Conservation (phyloP, 2,113 vertebrate species). For the Oxyruncus cristatus region DNA sequence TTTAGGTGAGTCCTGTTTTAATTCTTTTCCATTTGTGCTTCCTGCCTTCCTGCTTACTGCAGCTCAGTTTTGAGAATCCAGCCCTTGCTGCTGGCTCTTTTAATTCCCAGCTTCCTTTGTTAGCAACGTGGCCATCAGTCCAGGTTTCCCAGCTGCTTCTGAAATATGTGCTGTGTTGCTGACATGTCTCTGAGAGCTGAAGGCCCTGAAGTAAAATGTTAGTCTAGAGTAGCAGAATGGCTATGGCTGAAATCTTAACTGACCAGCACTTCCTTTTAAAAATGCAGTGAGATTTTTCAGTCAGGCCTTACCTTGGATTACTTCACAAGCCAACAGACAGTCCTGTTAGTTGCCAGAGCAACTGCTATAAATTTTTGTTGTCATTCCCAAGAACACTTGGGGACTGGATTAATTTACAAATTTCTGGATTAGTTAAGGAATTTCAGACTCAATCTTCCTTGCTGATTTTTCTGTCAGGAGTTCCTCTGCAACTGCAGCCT, state of each 20-base stretch:
- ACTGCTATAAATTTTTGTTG: not conserved
- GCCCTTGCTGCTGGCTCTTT: not conserved
- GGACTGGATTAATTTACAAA: not conserved
- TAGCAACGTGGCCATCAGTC: not conserved
- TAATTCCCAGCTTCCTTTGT: not conserved
- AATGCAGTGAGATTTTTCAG: not conserved
- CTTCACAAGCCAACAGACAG: not conserved
- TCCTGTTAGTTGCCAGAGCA: not conserved
- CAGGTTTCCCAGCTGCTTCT: constrained; percentile 36
- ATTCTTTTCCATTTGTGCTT: constrained; percentile 47
- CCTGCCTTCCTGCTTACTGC: constrained; percentile 34
- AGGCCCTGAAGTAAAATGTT: not conserved
- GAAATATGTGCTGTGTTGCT: not conserved
- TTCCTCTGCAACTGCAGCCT: not conserved
- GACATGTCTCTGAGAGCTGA: not conserved
- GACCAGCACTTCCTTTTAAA: not conserved
- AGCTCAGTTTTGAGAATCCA: constrained; percentile 25
- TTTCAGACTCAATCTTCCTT: not conserved
- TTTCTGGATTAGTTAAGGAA: not conserved
- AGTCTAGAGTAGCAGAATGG: not conserved
- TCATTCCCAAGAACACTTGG: not conserved
- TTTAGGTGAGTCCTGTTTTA: constrained; percentile 20
- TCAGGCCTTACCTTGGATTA: not conserved
- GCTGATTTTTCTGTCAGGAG: not conserved
- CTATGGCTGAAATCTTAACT: not conserved